A percentile compares a stretch with the other conserved stretches of the same genome.
phyloP scores from a whole-genome alignment of 2,113 vertebrate genomes.

The Tachuris rubrigastra region DNA sequence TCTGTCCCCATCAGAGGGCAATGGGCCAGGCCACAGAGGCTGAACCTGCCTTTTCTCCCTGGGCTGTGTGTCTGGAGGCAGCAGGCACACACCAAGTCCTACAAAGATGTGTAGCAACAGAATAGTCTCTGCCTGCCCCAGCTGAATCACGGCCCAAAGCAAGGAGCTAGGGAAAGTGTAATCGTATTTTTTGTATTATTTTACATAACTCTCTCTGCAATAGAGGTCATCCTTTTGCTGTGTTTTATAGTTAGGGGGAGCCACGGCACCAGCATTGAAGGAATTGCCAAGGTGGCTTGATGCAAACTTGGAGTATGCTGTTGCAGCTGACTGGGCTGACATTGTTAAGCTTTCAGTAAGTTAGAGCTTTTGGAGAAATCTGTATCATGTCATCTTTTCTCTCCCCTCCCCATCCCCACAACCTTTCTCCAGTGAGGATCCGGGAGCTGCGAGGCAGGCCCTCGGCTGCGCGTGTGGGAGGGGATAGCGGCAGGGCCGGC shows the following conservation, averaged over 20 bases:
- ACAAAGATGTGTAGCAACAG: not conserved
- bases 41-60: not conserved
- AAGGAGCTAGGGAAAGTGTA: slow-evolving; percentile 6
- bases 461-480: not conserved
- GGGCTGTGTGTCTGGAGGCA: not conserved
- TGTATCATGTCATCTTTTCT: slow-evolving; percentile 53
- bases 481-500: not conserved
- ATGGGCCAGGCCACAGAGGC: not conserved
- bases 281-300: slow-evolving; percentile 90
- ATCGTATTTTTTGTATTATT: slow-evolving; percentile 43
- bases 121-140: not conserved
- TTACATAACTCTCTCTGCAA: slow-evolving; percentile 55
- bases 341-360: slow-evolving; percentile 92
- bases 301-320: slow-evolving; percentile 88
- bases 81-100: not conserved
- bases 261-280: slow-evolving; percentile 90
- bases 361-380: slow-evolving; percentile 66
- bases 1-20: not conserved
- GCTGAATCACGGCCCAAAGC: not conserved
- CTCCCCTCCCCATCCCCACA: slow-evolving; percentile 31
- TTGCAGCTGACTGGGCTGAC: slow-evolving; percentile 90
- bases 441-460: not conserved
- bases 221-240: slow-evolving; percentile 59
- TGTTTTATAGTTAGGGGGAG: slow-evolving; percentile 85
- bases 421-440: slow-evolving; percentile 49